Base-by-base conservation (phyloP, 1,140 invertebrate genomes). In the Dinothrombium tinctorium region DNA sequence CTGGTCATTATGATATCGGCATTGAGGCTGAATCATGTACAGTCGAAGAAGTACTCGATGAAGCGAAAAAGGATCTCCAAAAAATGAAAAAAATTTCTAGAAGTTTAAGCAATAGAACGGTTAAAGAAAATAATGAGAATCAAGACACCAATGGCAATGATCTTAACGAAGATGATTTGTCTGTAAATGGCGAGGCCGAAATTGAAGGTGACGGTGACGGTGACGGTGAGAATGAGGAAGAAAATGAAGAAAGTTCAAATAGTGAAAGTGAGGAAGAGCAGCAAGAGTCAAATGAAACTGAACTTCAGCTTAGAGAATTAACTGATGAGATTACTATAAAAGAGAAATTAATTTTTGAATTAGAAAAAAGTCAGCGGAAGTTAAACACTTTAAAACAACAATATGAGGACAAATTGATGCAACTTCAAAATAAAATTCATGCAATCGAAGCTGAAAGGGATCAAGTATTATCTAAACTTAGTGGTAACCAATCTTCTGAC, bases 361-460 rank as follows among this genome's bases (percentile, higher is more conserved):
- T 96, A 38, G 89, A 96, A 56, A 58, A 74, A 17, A 81, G 77
- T 9, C 81, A 95, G 55, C 67, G 72, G 33, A 61, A 81, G 33
- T 63, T 94, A 44, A 69, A 77, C 25, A 70, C 73, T 0, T 73
- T 95, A 66, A 71, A 73, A 37, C 69, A 74, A 43, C 79, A 94
- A 51, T 96, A 96, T 59, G 90, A 96, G 59, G 78, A 87, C 29
- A 87, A 95, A 54, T 61, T 98, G n/a, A 61, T 69, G 28, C 74
- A 80, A 35, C 59, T 96, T n/a, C 75, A 82, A 53, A 69, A 70
- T 3, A 74, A 76, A 51, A 96, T 95, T 35, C 69, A 69, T 46
- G 74, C 76, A 45, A 94, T 86, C 0, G 78, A 90, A 57, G 72
- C 79, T 37, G 90, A 96, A 61, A 65, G 86, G 33, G 89, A 96